Evolutionary conservation across 2,113 vertebrate genomes (phyloP).

Genomic region (Dolichotis patagonum): DNA sequence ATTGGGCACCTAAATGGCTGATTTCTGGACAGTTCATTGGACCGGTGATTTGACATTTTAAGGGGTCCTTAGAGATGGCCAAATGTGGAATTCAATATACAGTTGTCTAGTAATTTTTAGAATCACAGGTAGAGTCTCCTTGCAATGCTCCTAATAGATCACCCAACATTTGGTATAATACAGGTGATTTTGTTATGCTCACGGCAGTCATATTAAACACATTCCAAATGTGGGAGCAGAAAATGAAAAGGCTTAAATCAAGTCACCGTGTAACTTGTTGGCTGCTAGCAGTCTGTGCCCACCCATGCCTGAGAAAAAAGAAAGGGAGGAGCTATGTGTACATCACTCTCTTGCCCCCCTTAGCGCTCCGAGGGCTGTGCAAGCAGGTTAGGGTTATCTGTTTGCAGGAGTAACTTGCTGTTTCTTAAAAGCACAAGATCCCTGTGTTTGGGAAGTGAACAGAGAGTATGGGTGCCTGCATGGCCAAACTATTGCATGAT

Average conservation of each 20-base stretch:
- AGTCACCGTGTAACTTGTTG: neutral
- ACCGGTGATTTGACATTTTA: neutral
- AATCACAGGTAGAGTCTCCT: neutral
- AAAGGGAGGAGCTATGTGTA: fast-evolving
- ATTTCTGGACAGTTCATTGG: neutral
- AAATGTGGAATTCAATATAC: neutral
- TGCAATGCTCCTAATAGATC: neutral
- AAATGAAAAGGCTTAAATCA: neutral
- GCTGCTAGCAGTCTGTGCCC: neutral
- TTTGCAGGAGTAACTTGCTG: neutral
- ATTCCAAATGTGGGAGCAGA: neutral
- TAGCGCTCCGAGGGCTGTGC: neutral
- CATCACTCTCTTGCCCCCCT: neutral
- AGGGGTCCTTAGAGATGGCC: neutral
- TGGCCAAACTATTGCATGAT: neutral
- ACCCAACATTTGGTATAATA: neutral
- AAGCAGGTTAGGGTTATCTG: neutral
- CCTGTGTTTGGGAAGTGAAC: neutral
- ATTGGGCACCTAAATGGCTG: neutral
- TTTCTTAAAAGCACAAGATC: neutral
- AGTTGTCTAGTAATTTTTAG: neutral
- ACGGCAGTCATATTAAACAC: neutral
- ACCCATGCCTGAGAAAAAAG: neutral
- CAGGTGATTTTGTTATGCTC: neutral
- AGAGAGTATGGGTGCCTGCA: neutral